Evolutionary conservation across 2,113 vertebrate genomes (phyloP).

Genomic region (Lamprologus tigripictilis): DNA sequence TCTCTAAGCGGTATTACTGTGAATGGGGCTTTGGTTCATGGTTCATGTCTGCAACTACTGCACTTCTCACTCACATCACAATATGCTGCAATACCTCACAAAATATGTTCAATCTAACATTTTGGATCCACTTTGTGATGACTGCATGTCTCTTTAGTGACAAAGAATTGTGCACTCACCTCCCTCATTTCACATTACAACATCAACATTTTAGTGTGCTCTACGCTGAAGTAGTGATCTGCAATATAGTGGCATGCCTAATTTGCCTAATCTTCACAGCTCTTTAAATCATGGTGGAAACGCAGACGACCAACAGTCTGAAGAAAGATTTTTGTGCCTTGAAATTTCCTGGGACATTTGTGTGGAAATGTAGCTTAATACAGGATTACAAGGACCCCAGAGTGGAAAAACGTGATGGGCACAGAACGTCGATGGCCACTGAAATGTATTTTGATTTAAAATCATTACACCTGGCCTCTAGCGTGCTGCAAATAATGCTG

Average conservation of each 20-base stretch:
- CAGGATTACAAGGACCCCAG: background rate
- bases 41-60: background rate
- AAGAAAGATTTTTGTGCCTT: background rate
- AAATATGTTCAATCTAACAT: background rate
- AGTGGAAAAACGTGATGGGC: background rate
- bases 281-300: background rate
- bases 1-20: background rate
- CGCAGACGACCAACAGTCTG: background rate
- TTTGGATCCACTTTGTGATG: background rate
- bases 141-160: background rate
- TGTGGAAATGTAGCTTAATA: background rate
- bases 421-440: fast-evolving
- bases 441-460: background rate
- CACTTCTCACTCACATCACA: background rate
- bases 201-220: background rate
- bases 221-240: background rate
- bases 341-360: background rate
- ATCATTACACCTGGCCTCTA: conserved; percentile 59
- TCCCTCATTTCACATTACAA: background rate
- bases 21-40: background rate
- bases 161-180: background rate
- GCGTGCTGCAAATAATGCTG: conserved; percentile 74
- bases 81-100: background rate
- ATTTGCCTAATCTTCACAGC: background rate
- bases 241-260: background rate